A percentile compares a stretch with the other conserved stretches of the same genome.
These are phyloP conservation scores for Dryococelus australis DNA, from an alignment of 2,888 invertebrate genomes.

Conservation along the genomic window DNA sequence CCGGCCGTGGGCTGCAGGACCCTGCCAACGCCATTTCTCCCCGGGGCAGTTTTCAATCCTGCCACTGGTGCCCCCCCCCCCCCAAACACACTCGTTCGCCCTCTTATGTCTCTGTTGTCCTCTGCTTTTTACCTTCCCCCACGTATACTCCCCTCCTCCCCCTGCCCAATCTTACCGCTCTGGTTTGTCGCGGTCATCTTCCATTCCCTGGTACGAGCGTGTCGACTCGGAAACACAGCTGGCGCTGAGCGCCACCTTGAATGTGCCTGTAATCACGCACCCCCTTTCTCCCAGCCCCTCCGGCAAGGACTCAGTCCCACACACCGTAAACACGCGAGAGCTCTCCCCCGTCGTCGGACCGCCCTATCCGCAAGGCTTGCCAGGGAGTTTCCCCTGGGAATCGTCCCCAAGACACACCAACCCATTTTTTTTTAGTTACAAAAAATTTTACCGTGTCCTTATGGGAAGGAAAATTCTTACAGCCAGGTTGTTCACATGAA, in stretches of 20 bases:
- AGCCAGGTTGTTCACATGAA: too few species aligned
- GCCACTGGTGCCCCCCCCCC: neutral
- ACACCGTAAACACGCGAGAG: neutral
- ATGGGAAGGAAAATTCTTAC: too few species aligned
- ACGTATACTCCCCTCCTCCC: too few species aligned
- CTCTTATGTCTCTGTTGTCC: slow-evolving; percentile 16
- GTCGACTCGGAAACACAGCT: neutral
- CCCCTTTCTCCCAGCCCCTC: neutral
- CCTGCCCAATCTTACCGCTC: too few species aligned
- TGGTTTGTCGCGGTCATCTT: neutral
- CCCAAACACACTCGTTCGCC: neutral
- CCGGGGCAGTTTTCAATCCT: neutral
- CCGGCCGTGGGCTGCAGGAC: neutral
- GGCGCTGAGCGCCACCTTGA: neutral
- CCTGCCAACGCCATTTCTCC: too few species aligned
- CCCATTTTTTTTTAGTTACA: too few species aligned
- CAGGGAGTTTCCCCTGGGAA: too few species aligned
- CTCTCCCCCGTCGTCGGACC: neutral
- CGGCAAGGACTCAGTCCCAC: neutral
- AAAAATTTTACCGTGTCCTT: too few species aligned
- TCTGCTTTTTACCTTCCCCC: neutral
- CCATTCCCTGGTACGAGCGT: neutral
- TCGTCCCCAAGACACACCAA: too few species aligned
- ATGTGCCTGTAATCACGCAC: neutral
- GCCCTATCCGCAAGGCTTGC: too few species aligned